phyloP scores from a whole-genome alignment of 1,140 invertebrate species.

The Acromyrmex charruanus region DNA sequence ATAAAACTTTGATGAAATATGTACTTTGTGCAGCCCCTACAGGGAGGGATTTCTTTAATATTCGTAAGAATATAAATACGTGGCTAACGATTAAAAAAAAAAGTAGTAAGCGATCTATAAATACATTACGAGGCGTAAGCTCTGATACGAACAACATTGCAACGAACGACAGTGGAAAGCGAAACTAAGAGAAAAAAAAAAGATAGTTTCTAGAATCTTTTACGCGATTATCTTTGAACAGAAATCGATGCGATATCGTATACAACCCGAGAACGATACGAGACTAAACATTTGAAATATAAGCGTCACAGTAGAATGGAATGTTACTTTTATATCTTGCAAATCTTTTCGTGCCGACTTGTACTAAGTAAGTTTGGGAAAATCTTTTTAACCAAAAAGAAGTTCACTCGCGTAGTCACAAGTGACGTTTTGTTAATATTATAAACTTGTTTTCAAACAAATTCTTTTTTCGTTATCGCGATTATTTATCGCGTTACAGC shows the following conservation, averaged over 20 bases:
- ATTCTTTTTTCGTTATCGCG: background rate
- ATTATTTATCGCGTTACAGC: background rate
- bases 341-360: background rate
- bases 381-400: background rate
- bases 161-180: conserved; percentile 81
- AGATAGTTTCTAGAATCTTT: conserved; percentile 67
- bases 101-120: conserved; percentile 84
- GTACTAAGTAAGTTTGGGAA: background rate
- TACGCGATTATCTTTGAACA: conserved; percentile 10
- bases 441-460: background rate
- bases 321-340: background rate
- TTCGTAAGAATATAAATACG: conserved; percentile 7
- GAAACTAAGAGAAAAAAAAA: conserved; percentile 72
- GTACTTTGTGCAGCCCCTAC: background rate
- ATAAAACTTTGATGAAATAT: conserved; percentile 1
- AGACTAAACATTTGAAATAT: background rate
- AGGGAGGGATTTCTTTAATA: background rate
- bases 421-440: background rate
- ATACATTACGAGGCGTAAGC: conserved; percentile 86
- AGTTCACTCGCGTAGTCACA: background rate
- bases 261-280: conserved; percentile 7
- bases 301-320: background rate
- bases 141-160: conserved; percentile 84
- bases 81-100: conserved; percentile 65
- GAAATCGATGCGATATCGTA: conserved; percentile 4